A percentile compares a stretch with the other conserved stretches of the same genome.
phyloP scores from a whole-genome alignment of 1,140 invertebrate species.

The Lepeophtheirus salmonis region DNA sequence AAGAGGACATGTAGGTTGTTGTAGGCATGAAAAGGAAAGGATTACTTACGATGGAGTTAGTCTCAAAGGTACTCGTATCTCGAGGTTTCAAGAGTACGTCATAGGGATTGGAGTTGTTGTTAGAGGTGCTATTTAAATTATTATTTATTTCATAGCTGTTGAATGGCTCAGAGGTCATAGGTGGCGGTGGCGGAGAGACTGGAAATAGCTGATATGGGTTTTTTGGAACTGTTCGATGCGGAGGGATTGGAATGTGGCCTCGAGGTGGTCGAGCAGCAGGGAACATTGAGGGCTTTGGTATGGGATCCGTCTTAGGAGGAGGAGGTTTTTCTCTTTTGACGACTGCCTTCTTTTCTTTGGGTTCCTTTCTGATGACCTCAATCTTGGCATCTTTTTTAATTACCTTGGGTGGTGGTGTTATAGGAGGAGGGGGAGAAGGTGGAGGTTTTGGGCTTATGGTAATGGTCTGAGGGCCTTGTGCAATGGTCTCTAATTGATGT shows the following conservation, averaged over 20 bases:
- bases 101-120: too few species aligned
- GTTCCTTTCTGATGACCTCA: not conserved
- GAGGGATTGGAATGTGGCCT: not conserved
- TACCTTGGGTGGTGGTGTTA: not conserved
- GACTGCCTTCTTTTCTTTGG: not conserved
- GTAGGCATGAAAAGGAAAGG: not conserved
- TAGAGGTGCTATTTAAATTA: too few species aligned
- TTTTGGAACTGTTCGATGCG: not conserved
- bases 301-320: slow-evolving; percentile 7
- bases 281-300: slow-evolving; percentile 6
- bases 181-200: not conserved
- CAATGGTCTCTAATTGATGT: slow-evolving; percentile 1
- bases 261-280: slow-evolving; percentile 7
- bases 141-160: too few species aligned
- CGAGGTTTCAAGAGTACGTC: too few species aligned
- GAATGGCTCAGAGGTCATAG: too few species aligned
- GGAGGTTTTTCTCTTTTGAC: not conserved
- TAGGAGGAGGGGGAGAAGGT: not conserved
- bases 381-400: not conserved
- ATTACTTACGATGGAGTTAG: not conserved
- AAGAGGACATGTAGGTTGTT: not conserved
- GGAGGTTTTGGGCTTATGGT: not conserved
- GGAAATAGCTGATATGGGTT: too few species aligned
- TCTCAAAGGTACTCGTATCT: too few species aligned
- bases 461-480: not conserved